phyloP scores from a whole-genome alignment of 1,140 invertebrate species.

The Heliconius melpomene region DNA sequence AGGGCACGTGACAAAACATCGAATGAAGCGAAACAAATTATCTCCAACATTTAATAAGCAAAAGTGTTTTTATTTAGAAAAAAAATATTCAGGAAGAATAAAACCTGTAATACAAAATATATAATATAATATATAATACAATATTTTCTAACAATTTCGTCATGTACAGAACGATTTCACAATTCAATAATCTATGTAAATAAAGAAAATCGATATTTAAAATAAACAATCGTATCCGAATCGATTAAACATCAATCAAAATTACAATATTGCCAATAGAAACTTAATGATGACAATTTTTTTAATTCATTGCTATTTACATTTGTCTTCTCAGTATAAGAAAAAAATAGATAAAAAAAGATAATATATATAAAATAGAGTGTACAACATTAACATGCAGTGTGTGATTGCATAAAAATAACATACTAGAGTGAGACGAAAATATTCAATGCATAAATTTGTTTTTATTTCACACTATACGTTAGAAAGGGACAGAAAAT shows the following conservation, averaged over 20 bases:
- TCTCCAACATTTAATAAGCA: slow-evolving; percentile 5
- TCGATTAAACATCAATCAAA: background rate
- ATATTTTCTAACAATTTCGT: background rate
- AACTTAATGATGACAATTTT: background rate
- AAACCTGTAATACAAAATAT: slow-evolving; percentile 6
- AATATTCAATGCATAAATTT: background rate
- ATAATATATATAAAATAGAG: background rate
- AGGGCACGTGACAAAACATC: background rate
- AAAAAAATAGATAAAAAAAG: slow-evolving; percentile 1
- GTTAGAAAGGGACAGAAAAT: background rate
- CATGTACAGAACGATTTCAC: background rate
- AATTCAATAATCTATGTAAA: background rate
- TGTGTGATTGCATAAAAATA: slow-evolving; percentile 24
- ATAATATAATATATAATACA: background rate
- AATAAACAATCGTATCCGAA: background rate
- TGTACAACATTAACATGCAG: slow-evolving; percentile 28
- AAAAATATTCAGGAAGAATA: background rate
- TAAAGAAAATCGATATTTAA: background rate
- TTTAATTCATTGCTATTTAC: background rate
- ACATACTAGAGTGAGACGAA: background rate
- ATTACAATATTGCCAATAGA: background rate
- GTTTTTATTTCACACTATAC: background rate
- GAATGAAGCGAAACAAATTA: slow-evolving; percentile 9
- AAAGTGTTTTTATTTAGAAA: background rate
- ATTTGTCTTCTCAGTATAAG: background rate